Conservation (phyloP, 2,888 invertebrate species). For the Oscheius sp. region DNA sequence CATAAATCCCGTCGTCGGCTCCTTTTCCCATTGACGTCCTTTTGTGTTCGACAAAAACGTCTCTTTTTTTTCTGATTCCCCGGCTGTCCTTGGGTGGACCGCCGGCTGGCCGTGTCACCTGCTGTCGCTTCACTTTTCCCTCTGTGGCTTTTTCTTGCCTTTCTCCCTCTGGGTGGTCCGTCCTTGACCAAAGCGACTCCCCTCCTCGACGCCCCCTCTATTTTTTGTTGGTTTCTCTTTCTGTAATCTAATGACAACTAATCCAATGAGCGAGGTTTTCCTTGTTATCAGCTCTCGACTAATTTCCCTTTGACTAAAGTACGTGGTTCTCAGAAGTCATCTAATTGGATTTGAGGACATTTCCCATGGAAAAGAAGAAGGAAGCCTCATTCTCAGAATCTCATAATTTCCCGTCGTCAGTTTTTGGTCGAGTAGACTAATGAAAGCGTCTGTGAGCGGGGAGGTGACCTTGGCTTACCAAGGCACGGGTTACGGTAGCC, state of each 20-base stretch:
- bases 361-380: too few relatives aligned
- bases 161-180: conserved; percentile 2
- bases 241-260: background rate
- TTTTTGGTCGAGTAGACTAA: background rate
- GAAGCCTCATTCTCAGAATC: too few relatives aligned
- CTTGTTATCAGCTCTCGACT: background rate
- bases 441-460: background rate
- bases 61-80: background rate
- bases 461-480: background rate
- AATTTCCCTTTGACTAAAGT: background rate
- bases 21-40: background rate
- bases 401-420: too few relatives aligned
- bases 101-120: conserved; percentile 24
- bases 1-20: background rate
- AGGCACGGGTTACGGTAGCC: too few relatives aligned
- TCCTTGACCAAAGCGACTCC: too few relatives aligned
- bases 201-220: background rate
- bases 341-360: too few relatives aligned
- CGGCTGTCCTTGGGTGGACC: conserved; percentile 28
- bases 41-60: conserved; percentile 4
- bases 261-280: background rate
- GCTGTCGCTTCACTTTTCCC: background rate
- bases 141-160: conserved; percentile 1
- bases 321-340: too few relatives aligned
- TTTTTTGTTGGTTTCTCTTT: background rate